Conservation (phyloP, 2,888 invertebrate species). For the Cephus sareptanus region DNA sequence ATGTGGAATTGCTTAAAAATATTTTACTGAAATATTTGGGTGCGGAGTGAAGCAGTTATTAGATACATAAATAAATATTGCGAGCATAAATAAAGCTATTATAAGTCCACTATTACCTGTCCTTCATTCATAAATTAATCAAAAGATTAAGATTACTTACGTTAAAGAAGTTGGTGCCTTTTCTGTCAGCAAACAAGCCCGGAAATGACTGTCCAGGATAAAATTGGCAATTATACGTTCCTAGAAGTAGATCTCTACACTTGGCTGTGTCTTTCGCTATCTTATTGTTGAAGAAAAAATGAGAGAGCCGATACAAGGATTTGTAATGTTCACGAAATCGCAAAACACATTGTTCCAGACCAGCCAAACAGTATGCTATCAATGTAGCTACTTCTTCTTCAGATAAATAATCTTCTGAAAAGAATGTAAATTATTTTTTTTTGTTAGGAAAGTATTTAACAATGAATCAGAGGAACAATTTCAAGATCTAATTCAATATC, state of each 20-base stretch:
- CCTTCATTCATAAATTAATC: slow-evolving; percentile 2
- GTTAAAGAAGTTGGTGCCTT: slow-evolving; percentile 89
- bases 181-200: slow-evolving; percentile 88
- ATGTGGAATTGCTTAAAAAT: slow-evolving; percentile 15
- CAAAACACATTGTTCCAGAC: slow-evolving; percentile 85
- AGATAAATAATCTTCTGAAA: slow-evolving; percentile 61
- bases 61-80: not conserved
- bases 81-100: slow-evolving; percentile 22
- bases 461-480: not conserved
- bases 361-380: slow-evolving; percentile 77
- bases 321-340: slow-evolving; percentile 94
- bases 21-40: slow-evolving; percentile 20
- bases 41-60: not conserved
- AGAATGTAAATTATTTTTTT: slow-evolving; percentile 11
- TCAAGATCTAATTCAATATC: not conserved
- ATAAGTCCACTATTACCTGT: not conserved
- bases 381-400: slow-evolving; percentile 72
- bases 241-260: slow-evolving; percentile 78
- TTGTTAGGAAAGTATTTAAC: not conserved
- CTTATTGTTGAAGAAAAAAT: slow-evolving; percentile 83
- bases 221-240: slow-evolving; percentile 74
- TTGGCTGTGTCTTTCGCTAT: slow-evolving; percentile 75
- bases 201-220: slow-evolving; percentile 74
- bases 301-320: slow-evolving; percentile 87
- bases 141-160: slow-evolving; percentile 67